These are phyloP conservation scores for Ommatoiulus sabulosus DNA, from an alignment of 2,888 invertebrate species.

Conservation along the genomic window DNA sequence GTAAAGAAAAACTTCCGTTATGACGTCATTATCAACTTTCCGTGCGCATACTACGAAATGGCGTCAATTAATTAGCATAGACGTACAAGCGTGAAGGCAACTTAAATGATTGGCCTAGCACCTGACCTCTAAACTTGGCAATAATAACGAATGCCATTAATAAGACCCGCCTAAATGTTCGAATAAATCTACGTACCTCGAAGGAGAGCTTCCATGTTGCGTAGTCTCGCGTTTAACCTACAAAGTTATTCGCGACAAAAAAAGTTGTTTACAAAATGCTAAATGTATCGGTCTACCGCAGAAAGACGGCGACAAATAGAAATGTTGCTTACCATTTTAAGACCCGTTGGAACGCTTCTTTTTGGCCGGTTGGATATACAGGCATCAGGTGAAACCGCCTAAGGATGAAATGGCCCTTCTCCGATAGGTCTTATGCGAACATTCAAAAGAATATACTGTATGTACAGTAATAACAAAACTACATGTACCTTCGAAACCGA, in stretches of 20 bases:
- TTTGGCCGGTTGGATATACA: not conserved
- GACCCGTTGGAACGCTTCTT: not conserved
- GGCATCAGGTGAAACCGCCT: too few species aligned
- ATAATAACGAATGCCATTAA: not conserved
- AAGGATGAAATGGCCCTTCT: too few species aligned
- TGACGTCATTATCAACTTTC: not conserved
- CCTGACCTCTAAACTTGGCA: conserved; percentile 23
- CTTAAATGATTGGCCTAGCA: not conserved
- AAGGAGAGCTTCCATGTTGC: not conserved
- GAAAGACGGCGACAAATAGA: not conserved
- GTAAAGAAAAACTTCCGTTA: not conserved
- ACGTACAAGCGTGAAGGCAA: conserved; percentile 1
- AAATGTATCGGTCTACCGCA: not conserved
- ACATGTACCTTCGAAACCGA: too few species aligned
- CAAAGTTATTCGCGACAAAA: not conserved
- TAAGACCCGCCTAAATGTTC: not conserved
- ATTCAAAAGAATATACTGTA: too few species aligned
- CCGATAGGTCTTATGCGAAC: too few species aligned
- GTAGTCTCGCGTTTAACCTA: not conserved
- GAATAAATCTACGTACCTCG: not conserved
- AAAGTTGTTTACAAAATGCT: conserved; percentile 19
- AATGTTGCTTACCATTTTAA: not conserved
- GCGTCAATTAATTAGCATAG: conserved; percentile 3
- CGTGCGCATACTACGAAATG: not conserved
- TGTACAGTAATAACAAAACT: too few species aligned